phyloP scores from a whole-genome alignment of 2,797 vertebrate species.

The Coluber constrictor region DNA sequence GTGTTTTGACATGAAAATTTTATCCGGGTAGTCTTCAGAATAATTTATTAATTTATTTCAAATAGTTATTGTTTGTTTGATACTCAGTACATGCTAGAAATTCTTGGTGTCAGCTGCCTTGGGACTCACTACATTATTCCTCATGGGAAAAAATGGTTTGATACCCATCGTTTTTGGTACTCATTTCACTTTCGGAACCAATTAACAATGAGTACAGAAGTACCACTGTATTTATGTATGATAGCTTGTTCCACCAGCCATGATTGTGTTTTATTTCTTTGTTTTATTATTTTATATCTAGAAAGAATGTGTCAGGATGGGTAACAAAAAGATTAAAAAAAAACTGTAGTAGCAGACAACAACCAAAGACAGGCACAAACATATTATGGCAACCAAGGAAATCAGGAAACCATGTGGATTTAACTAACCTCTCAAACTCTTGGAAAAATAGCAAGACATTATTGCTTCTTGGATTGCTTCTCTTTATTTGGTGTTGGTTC shows the following conservation, averaged over 20 bases:
- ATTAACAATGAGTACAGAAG: background rate
- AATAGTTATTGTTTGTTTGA: background rate
- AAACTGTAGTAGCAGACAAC: background rate
- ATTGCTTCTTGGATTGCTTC: background rate
- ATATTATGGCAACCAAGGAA: background rate
- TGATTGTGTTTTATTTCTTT: background rate
- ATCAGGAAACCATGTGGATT: background rate
- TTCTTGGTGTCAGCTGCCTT: background rate
- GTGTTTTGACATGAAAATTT: background rate
- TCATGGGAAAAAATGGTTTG: background rate
- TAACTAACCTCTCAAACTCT: background rate
- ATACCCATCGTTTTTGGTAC: background rate
- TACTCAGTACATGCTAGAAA: background rate
- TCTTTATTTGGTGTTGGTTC: background rate
- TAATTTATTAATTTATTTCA: background rate
- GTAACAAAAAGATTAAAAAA: background rate
- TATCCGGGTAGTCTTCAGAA: background rate
- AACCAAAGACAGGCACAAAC: background rate
- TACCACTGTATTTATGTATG: background rate
- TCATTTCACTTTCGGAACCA: background rate
- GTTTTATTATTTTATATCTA: background rate
- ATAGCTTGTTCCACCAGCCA: background rate
- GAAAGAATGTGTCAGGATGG: background rate
- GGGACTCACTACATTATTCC: background rate
- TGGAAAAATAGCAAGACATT: background rate